Conservation (phyloP, 2,113 vertebrate species). For the Python bivittatus region DNA sequence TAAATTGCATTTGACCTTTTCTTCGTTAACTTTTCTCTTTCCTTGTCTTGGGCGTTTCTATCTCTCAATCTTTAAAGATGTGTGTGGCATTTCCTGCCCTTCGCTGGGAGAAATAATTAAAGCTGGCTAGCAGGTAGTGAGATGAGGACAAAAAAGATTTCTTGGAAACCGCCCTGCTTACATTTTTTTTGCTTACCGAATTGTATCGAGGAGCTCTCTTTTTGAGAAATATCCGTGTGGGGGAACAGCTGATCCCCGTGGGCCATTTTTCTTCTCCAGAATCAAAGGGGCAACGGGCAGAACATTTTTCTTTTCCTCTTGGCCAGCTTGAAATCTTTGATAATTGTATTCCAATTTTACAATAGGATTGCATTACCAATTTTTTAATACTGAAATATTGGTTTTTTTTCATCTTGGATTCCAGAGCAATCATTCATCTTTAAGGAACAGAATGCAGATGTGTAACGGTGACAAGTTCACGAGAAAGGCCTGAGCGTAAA, state of each 20-base stretch:
- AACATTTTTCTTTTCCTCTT: slow-evolving; percentile 30
- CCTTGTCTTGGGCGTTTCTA: background rate
- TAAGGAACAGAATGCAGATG: slow-evolving; percentile 49
- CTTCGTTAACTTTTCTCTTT: background rate
- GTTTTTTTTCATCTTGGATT: slow-evolving; percentile 52
- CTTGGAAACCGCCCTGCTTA: background rate
- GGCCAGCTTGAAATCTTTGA: slow-evolving; percentile 29
- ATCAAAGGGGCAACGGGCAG: slow-evolving; percentile 42
- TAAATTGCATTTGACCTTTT: background rate
- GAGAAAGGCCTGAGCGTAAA: slow-evolving; percentile 26
- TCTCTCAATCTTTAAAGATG: background rate
- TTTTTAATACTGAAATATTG: slow-evolving; percentile 43
- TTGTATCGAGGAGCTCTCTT: background rate
- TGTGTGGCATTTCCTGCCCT: background rate
- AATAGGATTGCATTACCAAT: slow-evolving; percentile 45
- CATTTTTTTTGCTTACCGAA: background rate
- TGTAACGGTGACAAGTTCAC: slow-evolving; percentile 34
- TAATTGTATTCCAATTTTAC: slow-evolving; percentile 16
- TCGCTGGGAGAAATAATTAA: background rate
- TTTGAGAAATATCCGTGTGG: slow-evolving; percentile 25
- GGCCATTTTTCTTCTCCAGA: slow-evolving; percentile 31
- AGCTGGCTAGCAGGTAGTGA: background rate
- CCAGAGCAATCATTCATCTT: slow-evolving; percentile 33
- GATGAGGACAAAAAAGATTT: background rate
- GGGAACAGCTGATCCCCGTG: background rate